Conservation (phyloP, 1,140 invertebrate species). For the Drosophila eugracilis region DNA sequence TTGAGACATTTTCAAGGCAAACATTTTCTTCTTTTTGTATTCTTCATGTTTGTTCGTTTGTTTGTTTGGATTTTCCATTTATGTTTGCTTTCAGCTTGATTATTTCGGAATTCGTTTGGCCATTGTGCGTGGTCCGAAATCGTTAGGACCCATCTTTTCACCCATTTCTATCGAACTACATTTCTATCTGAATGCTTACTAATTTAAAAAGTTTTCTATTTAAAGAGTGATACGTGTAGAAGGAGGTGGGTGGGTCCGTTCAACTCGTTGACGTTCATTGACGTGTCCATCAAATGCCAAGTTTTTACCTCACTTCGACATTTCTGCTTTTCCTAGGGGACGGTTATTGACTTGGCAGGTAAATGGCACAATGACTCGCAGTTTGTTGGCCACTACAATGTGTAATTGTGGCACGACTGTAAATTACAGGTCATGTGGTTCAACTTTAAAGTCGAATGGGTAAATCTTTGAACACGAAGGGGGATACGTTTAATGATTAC, state of each 20-base stretch:
- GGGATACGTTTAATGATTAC: background rate
- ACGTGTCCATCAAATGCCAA: conserved; percentile 67
- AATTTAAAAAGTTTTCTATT: conserved; percentile 47
- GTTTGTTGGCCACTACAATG: conserved; percentile 60
- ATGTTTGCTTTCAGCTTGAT: conserved; percentile 54
- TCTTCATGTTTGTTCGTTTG: conserved; percentile 47
- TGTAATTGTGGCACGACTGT: conserved; percentile 46
- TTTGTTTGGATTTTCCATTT: conserved; percentile 41
- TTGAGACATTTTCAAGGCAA: conserved; percentile 41
- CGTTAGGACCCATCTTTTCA: conserved; percentile 40
- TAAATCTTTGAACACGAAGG: conserved; percentile 2
- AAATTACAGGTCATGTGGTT: conserved; percentile 10
- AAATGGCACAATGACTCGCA: conserved; percentile 73
- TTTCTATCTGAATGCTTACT: conserved; percentile 20
- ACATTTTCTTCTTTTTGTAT: conserved; percentile 8
- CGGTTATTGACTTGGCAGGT: conserved; percentile 72
- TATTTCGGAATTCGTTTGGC: conserved; percentile 52
- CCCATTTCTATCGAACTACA: conserved; percentile 29
- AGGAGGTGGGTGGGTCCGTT: conserved; percentile 20
- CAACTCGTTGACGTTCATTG: conserved; percentile 58
- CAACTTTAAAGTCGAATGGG: background rate
- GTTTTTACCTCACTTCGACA: conserved; percentile 9
- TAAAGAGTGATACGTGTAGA: conserved; percentile 22
- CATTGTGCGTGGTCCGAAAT: conserved; percentile 38
- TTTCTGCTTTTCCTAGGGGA: conserved; percentile 38